phyloP scores from a whole-genome alignment of 37 sponge, comb jelly and placozoan genomes.

The Bolinopsis microptera region DNA sequence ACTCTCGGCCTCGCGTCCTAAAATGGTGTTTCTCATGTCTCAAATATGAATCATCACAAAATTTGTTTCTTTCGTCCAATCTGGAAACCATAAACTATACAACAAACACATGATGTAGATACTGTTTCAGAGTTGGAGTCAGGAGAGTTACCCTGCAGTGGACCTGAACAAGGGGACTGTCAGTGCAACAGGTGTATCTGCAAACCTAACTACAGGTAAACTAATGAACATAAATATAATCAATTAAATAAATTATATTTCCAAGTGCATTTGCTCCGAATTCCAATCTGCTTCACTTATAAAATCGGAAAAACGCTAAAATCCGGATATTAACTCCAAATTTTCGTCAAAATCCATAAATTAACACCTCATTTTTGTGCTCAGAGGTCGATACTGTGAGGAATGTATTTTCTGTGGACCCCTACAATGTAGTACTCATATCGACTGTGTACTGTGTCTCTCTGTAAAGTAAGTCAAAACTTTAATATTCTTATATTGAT shows the following conservation, averaged over 20 bases:
- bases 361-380: no score
- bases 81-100: neutral
- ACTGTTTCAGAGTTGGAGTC: neutral
- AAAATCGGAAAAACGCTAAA: no score
- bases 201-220: slow-evolving; percentile 57
- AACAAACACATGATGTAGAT: no score
- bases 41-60: no score
- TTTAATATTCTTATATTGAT: neutral
- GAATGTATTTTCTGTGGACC: slow-evolving; percentile 63
- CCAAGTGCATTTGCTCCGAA: no score
- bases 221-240: no score
- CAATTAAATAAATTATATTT: no score
- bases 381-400: slow-evolving; percentile 57
- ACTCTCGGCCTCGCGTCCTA: no score
- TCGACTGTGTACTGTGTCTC: slow-evolving; percentile 36
- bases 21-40: no score
- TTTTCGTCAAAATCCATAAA: no score
- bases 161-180: slow-evolving; percentile 39
- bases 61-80: neutral
- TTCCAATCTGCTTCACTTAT: no score
- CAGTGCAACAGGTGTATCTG: slow-evolving; percentile 54
- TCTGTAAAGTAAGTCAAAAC: slow-evolving; percentile 40
- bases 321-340: no score
- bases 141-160: neutral
- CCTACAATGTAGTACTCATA: slow-evolving; percentile 26